Percentiles rank a stretch among this genome's conserved stretches.
phyloP scores from a whole-genome alignment of 2,113 vertebrate genomes.

The Climacteris rufus region DNA sequence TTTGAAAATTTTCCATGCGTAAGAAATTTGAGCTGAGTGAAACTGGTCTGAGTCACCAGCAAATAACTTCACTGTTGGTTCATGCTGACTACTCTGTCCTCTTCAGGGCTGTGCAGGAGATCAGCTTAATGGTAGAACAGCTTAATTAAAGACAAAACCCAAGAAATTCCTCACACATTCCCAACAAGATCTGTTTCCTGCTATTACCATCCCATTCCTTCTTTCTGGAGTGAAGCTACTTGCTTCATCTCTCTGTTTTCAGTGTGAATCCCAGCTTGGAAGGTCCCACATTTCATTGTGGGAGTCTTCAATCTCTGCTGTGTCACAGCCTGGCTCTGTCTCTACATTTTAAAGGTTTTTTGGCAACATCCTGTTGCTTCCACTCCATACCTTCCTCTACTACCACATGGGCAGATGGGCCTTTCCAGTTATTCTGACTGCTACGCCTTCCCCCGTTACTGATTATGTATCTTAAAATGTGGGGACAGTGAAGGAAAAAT shows the following conservation, averaged over 20 bases:
- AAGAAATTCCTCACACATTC: not conserved
- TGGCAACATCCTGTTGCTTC: not conserved
- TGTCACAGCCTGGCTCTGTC: not conserved
- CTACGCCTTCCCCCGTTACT: not conserved
- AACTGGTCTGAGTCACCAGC: not conserved
- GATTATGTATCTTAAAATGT: not conserved
- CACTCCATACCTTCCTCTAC: not conserved
- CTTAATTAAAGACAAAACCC: not conserved
- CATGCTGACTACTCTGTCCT: not conserved
- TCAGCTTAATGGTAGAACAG: not conserved
- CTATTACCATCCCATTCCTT: not conserved
- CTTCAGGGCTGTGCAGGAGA: not conserved
- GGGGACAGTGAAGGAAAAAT: not conserved
- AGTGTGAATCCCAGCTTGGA: not conserved
- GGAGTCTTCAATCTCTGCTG: not conserved
- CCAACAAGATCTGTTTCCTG: not conserved
- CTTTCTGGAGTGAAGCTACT: not conserved
- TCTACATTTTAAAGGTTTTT: not conserved
- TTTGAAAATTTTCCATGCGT: not conserved
- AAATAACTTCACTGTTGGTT: not conserved
- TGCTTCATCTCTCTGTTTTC: not conserved
- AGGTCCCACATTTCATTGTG: not conserved
- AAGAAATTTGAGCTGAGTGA: not conserved
- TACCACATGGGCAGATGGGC: not conserved
- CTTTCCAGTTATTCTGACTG: not conserved